Conservation (phyloP, 2,113 vertebrate species). For the Pituophis catenifer region DNA sequence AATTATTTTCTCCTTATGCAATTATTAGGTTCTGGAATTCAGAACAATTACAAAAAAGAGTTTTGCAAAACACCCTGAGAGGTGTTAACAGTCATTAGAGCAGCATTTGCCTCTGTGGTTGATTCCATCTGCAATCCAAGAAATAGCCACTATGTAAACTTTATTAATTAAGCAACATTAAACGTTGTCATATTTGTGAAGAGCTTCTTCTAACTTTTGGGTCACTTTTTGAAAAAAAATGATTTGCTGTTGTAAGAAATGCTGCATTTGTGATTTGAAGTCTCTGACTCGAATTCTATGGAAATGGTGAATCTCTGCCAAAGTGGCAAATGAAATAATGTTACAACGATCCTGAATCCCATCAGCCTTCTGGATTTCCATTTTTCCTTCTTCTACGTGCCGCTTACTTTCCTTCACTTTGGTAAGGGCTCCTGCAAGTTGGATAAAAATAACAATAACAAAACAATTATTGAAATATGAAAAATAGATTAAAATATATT, state of each 20-base stretch:
- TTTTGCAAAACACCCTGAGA: slow-evolving; percentile 61
- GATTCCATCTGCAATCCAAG: slow-evolving; percentile 31
- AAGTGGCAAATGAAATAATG: slow-evolving; percentile 96
- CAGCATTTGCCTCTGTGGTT: slow-evolving; percentile 33
- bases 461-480: slow-evolving; percentile 13
- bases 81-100: slow-evolving; percentile 62
- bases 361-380: slow-evolving; percentile 89
- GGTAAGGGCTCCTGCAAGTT: slow-evolving; percentile 86
- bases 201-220: slow-evolving; percentile 91
- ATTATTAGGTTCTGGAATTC: slow-evolving; percentile 47
- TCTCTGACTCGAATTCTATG: slow-evolving; percentile 93
- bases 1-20: slow-evolving; percentile 70
- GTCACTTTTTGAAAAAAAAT: slow-evolving; percentile 95
- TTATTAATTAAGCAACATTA: slow-evolving; percentile 79
- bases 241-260: slow-evolving; percentile 95
- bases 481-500: not conserved
- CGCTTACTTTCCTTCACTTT: slow-evolving; percentile 97
- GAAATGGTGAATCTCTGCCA: slow-evolving; percentile 98
- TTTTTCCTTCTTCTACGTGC: slow-evolving; percentile 95
- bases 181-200: slow-evolving; percentile 90
- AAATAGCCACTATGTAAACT: slow-evolving; percentile 34
- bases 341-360: slow-evolving; percentile 95
- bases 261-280: slow-evolving; percentile 96
- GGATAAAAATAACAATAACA: slow-evolving; percentile 34
- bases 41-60: slow-evolving; percentile 60